A percentile compares a stretch with the other conserved stretches of the same genome.
Conservation (phyloP, 1,140 invertebrate species). For the Drosophila neocordata region DNA sequence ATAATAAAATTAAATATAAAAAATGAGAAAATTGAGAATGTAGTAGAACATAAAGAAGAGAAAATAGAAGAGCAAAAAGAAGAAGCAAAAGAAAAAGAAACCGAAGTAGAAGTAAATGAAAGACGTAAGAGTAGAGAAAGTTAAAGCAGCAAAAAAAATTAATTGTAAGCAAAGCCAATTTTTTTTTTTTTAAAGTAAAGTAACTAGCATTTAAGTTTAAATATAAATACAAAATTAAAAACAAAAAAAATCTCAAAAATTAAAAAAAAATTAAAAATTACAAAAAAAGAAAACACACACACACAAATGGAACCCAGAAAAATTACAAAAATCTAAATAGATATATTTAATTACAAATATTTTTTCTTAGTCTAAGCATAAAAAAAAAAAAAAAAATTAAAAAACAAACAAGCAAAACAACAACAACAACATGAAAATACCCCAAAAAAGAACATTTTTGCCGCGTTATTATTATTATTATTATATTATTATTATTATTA, state of each 20-base stretch:
- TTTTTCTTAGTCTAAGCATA: conserved; percentile 32
- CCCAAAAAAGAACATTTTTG: conserved; percentile 48
- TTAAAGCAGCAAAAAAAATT: conserved; percentile 21
- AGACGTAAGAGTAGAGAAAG: conserved; percentile 11
- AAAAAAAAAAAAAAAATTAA: conserved; percentile 35
- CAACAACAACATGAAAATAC: too few relatives aligned
- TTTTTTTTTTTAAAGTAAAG: conserved; percentile 61
- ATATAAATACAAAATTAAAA: conserved; percentile 39
- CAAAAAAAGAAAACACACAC: conserved; percentile 23
- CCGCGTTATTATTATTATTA: conserved; percentile 72
- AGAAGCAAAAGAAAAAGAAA: not conserved
- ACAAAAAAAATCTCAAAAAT: conserved; percentile 26
- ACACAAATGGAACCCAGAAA: conserved; percentile 17
- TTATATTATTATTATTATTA: conserved; percentile 31
- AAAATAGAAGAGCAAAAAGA: conserved; percentile 11
- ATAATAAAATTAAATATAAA: conserved; percentile 22
- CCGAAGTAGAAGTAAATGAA: not conserved
- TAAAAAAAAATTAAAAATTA: conserved; percentile 34
- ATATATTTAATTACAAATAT: conserved; percentile 10
- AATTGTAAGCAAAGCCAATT: conserved; percentile 65
- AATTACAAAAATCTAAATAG: conserved; percentile 29
- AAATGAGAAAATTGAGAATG: not conserved
- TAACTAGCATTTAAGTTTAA: conserved; percentile 65
- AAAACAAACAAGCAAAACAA: too few relatives aligned
- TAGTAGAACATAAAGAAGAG: not conserved